A percentile compares a stretch with the other conserved stretches of the same genome.
phyloP scores from a whole-genome alignment of 2,113 vertebrate species.

The Ochotona curzoniae region DNA sequence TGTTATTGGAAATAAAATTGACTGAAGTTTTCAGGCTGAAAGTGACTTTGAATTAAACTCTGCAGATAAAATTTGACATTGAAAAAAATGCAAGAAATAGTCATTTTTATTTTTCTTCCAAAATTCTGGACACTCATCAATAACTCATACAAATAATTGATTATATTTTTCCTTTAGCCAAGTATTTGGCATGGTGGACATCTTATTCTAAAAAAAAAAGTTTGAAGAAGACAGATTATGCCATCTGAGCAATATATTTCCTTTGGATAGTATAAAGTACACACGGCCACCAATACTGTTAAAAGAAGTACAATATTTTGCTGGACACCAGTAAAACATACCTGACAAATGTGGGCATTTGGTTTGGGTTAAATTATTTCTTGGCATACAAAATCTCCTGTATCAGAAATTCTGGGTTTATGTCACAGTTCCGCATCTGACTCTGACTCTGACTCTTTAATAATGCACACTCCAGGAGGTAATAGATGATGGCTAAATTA shows the following conservation, averaged over 20 bases:
- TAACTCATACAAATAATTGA: background rate
- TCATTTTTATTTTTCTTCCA: background rate
- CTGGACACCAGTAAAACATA: background rate
- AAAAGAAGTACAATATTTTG: background rate
- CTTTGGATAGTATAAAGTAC: background rate
- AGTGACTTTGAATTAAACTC: conserved; percentile 63
- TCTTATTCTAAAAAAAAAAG: background rate
- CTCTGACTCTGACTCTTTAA: too few relatives aligned
- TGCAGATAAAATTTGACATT: conserved; percentile 36
- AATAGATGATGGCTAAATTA: too few relatives aligned
- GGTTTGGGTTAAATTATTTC: too few relatives aligned
- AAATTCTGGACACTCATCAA: background rate
- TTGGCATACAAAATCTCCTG: too few relatives aligned
- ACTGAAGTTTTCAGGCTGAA: conserved; percentile 64
- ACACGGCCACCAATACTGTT: background rate
- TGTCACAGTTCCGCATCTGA: too few relatives aligned
- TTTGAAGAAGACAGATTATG: background rate
- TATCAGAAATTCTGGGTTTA: too few relatives aligned
- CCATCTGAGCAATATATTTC: background rate
- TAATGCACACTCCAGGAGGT: too few relatives aligned
- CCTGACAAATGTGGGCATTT: background rate
- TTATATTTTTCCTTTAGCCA: background rate
- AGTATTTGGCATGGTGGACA: background rate
- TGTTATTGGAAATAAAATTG: conserved; percentile 54
- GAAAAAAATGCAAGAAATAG: conserved; percentile 26